phyloP scores from a whole-genome alignment of 64 coral and sea anemone genomes.

The Acropora tenuis region DNA sequence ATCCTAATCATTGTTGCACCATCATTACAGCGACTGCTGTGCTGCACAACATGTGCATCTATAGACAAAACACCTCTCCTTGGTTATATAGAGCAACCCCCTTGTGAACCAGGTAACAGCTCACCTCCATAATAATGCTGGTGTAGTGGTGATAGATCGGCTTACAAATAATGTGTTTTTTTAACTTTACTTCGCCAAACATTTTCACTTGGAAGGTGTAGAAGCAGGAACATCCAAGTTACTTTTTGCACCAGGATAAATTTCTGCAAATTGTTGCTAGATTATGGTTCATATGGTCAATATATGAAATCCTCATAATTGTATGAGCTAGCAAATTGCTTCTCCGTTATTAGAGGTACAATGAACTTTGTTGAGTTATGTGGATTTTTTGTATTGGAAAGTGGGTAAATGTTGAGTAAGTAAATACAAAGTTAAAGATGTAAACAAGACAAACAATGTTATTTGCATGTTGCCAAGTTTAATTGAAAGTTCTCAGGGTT shows the following conservation, averaged over 20 bases:
- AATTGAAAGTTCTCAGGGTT: too few relatives aligned
- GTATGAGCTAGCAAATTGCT: constrained; percentile 1
- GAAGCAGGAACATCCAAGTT: constrained; percentile 17
- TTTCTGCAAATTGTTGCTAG: neutral
- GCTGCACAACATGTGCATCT: constrained; percentile 41
- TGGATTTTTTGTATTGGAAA: neutral
- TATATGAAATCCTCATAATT: neutral
- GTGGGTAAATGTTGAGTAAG: neutral
- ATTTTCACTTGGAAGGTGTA: neutral
- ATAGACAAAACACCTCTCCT: constrained; percentile 40
- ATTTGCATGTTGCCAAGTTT: neutral
- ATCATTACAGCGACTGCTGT: constrained; percentile 42
- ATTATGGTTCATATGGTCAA: neutral
- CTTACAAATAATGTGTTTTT: constrained; percentile 6
- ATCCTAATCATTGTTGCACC: constrained; percentile 1
- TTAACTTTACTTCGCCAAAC: neutral
- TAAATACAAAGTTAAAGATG: neutral
- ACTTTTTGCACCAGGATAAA: constrained; percentile 13
- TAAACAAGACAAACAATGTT: constrained; percentile 20
- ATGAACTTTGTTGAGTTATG: constrained; percentile 15
- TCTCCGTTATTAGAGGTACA: neutral
- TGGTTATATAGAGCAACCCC: neutral
- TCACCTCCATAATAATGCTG: constrained; percentile 23
- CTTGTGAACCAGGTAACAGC: constrained; percentile 20
- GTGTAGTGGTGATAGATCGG: constrained; percentile 10